These are phyloP conservation scores for Nineta flava DNA, from an alignment of 2,888 invertebrate species.

Conservation along the genomic window DNA sequence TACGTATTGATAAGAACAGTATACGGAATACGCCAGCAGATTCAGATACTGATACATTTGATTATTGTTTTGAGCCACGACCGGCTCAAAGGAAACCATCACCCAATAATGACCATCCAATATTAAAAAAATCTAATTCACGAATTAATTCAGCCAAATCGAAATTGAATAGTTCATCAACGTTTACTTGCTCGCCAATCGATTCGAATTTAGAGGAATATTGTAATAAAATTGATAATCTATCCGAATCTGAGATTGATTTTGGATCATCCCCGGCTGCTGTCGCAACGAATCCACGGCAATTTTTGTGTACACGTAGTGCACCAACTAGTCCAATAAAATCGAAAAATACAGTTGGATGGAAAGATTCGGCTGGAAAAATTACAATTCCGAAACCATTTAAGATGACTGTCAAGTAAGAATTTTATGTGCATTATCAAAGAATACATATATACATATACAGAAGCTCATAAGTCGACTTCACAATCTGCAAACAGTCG, in stretches of 20 bases:
- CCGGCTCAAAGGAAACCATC: not conserved
- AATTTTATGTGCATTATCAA: no score
- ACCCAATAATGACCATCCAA: not conserved
- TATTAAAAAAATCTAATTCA: conserved; percentile 16
- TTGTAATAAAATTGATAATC: conserved; percentile 20
- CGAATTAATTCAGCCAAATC: conserved; percentile 18
- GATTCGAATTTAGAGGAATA: conserved; percentile 3
- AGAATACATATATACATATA: no score
- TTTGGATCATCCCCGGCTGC: conserved; percentile 23
- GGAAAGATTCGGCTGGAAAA: conserved; percentile 18
- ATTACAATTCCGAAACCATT: conserved; percentile 52
- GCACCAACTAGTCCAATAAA: conserved; percentile 40
- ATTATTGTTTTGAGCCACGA: not conserved
- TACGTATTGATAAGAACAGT: conserved; percentile 25
- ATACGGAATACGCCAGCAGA: conserved; percentile 4
- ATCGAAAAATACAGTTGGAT: conserved; percentile 22
- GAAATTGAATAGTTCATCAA: conserved; percentile 12
- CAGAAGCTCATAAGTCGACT: no score
- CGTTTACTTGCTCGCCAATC: conserved; percentile 20
- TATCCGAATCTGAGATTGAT: conserved; percentile 17
- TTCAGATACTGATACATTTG: conserved; percentile 1
- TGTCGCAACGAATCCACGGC: conserved; percentile 22
- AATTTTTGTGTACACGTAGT: conserved; percentile 28
- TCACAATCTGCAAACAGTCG: no score
- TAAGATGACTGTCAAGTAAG: conserved; percentile 50